Evolutionary conservation across 2,888 invertebrate species (phyloP).

Genomic region (Torymus tubicola): DNA sequence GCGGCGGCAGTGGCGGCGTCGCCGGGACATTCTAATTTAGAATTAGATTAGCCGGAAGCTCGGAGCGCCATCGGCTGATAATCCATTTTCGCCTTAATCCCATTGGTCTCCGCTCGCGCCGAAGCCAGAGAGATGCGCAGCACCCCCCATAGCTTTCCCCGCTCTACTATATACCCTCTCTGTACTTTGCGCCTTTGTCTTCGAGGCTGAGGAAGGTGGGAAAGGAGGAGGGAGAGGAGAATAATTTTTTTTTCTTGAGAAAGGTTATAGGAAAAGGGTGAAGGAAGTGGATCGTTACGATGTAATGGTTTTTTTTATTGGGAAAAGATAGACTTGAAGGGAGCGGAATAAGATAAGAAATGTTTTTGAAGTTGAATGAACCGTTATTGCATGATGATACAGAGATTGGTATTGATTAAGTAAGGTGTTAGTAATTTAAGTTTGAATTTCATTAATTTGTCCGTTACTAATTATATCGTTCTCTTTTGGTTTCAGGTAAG

Average conservation of each 20-base stretch:
- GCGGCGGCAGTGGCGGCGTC: constrained; percentile 38
- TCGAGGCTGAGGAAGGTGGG: constrained; percentile 17
- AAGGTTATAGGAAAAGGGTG: not conserved
- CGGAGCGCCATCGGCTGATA: constrained; percentile 61
- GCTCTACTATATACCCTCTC: not conserved
- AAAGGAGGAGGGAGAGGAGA: not conserved
- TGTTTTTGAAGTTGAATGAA: too few species aligned
- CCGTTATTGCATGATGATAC: too few species aligned
- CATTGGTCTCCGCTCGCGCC: constrained; percentile 58
- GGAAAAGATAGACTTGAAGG: too few species aligned
- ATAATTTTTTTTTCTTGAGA: not conserved
- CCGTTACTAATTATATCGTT: too few species aligned
- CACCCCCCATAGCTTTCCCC: not conserved
- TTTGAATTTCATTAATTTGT: too few species aligned
- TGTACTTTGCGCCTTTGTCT: constrained; percentile 34
- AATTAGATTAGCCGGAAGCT: constrained; percentile 62
- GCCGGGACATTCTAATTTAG: constrained; percentile 62
- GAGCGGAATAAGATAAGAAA: too few species aligned
- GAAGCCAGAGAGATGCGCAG: constrained; percentile 46
- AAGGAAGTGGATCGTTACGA: too few species aligned
- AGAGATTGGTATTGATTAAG: too few species aligned
- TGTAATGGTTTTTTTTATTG: too few species aligned
- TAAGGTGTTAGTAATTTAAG: too few species aligned
- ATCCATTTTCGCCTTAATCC: constrained; percentile 64
- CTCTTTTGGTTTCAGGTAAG: too few species aligned